Percentiles rank a stretch among this genome's conserved stretches.
These are phyloP conservation scores for Emberiza fucata DNA, from an alignment of 2,113 vertebrate genomes.

Conservation along the genomic window DNA sequence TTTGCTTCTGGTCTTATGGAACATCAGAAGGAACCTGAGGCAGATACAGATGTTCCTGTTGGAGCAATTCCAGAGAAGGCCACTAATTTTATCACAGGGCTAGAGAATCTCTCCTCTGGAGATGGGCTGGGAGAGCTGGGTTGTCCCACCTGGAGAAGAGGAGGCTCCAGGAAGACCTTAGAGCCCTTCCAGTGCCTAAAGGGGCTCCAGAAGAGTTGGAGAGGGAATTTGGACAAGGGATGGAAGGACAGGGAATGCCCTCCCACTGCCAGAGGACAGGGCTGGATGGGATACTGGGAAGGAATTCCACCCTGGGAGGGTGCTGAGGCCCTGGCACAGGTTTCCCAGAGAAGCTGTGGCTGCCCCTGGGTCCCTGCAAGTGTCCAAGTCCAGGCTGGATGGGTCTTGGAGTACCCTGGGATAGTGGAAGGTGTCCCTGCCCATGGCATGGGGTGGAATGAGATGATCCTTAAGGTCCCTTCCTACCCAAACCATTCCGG, in stretches of 20 bases:
- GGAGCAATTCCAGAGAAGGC: not conserved
- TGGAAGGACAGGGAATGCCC: accelerated
- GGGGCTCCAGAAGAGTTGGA: not conserved
- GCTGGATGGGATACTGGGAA: not conserved
- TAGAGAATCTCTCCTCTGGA: not conserved
- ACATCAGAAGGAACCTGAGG: not conserved
- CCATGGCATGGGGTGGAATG: accelerated
- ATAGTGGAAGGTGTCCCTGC: not conserved
- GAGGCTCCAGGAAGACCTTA: accelerated
- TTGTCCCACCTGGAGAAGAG: not conserved
- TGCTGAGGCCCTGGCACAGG: accelerated
- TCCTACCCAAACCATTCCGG: not conserved
- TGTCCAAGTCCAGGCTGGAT: accelerated
- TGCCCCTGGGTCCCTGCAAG: not conserved
- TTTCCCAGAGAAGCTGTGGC: not conserved
- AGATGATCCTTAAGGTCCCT: not conserved
- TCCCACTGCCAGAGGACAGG: not conserved
- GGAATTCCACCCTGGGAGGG: accelerated
- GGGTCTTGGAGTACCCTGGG: accelerated
- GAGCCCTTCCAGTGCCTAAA: not conserved
- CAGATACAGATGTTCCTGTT: not conserved
- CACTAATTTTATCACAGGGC: not conserved
- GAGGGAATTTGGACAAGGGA: accelerated
- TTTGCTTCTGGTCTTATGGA: not conserved
- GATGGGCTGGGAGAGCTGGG: not conserved